Percentiles rank a stretch among this genome's conserved stretches.
These are phyloP conservation scores for Lindbergichthys nudifrons DNA, from an alignment of 2,797 vertebrate species.

Conservation along the genomic window DNA sequence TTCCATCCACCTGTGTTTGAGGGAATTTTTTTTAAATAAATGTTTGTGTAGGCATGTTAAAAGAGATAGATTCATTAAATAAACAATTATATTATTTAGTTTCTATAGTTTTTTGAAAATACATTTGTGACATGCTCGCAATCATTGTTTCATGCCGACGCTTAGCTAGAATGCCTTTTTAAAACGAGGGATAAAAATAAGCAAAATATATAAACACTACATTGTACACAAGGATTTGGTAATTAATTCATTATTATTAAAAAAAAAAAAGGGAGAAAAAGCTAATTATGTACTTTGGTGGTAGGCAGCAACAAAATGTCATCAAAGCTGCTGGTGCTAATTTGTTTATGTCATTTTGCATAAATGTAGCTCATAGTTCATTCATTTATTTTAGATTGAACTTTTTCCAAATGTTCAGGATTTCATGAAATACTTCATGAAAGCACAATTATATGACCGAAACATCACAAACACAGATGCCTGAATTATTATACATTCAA, in stretches of 20 bases:
- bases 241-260: neutral
- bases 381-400: neutral
- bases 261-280: neutral
- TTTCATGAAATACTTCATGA: neutral
- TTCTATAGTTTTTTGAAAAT: neutral
- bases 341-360: neutral
- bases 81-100: too few relatives aligned
- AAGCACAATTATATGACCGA: neutral
- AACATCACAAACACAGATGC: neutral
- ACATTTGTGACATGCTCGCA: neutral
- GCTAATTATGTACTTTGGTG: neutral
- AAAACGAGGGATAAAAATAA: neutral
- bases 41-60: neutral
- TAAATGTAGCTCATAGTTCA: neutral
- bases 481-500: conserved; percentile 4
- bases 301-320: neutral
- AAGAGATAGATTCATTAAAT: neutral
- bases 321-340: neutral
- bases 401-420: neutral
- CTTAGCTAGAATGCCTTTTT: neutral
- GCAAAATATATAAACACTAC: neutral
- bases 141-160: neutral
- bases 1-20: neutral
- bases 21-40: neutral
- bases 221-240: neutral